These are phyloP conservation scores for Porites cylindrica DNA, from an alignment of 92 coral and sea anemone species.

Conservation along the genomic window DNA sequence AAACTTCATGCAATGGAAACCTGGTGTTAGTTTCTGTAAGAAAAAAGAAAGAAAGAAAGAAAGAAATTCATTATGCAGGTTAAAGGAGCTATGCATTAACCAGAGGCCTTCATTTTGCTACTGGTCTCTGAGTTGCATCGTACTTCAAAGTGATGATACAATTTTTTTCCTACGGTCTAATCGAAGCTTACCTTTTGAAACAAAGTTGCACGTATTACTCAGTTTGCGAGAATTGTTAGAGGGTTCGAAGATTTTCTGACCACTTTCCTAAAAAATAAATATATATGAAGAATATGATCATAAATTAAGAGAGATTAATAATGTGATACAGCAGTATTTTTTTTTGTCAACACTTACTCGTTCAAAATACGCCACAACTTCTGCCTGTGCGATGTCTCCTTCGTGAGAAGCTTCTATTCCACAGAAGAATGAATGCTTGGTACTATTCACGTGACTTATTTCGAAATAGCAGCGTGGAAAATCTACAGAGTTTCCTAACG, in stretches of 20 bases:
- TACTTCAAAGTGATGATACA: too few species aligned
- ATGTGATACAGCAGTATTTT: not conserved
- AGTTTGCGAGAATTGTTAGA: not conserved
- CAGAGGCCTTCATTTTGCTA: too few species aligned
- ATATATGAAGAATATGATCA: too few species aligned
- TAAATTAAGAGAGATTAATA: too few species aligned
- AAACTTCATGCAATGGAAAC: not conserved
- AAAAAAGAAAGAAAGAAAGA: too few species aligned
- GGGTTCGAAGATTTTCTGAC: not conserved
- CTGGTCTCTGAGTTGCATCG: too few species aligned
- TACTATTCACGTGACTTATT: conserved; percentile 14
- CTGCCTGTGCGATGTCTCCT: conserved; percentile 12
- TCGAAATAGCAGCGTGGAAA: conserved; percentile 28
- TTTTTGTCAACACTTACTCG: not conserved
- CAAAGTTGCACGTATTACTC: not conserved
- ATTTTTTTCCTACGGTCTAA: too few species aligned
- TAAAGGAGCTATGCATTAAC: too few species aligned
- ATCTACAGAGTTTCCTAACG: conserved; percentile 15
- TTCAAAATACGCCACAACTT: conserved; percentile 34
- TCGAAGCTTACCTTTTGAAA: not conserved
- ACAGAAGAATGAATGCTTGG: conserved; percentile 38
- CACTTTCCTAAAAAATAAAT: not conserved
- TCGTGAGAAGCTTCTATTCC: conserved; percentile 31
- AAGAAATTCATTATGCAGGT: too few species aligned
- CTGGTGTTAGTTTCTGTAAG: not conserved